Conservation (phyloP, 1,140 invertebrate species). For the Eumaeus atala region DNA sequence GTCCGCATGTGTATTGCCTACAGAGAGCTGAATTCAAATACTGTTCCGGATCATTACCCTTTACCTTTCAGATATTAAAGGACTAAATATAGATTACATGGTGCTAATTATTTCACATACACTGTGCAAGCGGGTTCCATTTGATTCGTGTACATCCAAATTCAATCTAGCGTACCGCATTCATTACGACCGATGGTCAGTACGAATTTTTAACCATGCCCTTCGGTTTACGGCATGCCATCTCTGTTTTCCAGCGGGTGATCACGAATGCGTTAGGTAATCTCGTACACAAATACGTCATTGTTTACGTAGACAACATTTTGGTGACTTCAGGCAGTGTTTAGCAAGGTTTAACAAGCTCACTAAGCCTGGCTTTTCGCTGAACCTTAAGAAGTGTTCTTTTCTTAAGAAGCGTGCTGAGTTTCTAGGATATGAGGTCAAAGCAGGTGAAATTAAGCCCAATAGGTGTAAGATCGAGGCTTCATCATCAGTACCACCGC, state of each 20-base stretch:
- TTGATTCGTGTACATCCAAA: slow-evolving; percentile 54
- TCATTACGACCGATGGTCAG: slow-evolving; percentile 50
- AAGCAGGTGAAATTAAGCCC: too few relatives aligned
- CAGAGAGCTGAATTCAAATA: slow-evolving; percentile 60
- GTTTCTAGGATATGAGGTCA: slow-evolving; percentile 38
- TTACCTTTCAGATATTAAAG: slow-evolving; percentile 66
- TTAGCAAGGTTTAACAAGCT: slow-evolving; percentile 21
- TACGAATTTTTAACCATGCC: slow-evolving; percentile 41
- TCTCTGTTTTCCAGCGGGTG: slow-evolving; percentile 37
- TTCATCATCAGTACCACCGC: slow-evolving; percentile 36
- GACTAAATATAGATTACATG: slow-evolving; percentile 36
- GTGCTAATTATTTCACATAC: slow-evolving; percentile 27
- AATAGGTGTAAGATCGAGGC: slow-evolving; percentile 41
- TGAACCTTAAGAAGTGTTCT: slow-evolving; percentile 33
- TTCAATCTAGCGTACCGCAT: slow-evolving; percentile 60
- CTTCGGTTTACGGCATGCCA: slow-evolving; percentile 42
- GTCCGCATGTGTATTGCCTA: slow-evolving; percentile 31
- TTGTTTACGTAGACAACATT: slow-evolving; percentile 29
- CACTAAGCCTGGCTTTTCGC: slow-evolving; percentile 25
- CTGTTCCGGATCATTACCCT: too few relatives aligned
- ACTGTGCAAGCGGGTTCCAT: slow-evolving; percentile 50
- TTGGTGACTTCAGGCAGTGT: slow-evolving; percentile 17
- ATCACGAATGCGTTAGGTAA: too few relatives aligned
- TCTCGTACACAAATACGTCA: slow-evolving; percentile 19
- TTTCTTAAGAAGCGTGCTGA: slow-evolving; percentile 31